These are phyloP conservation scores for Eira barbara DNA, from an alignment of 2,113 vertebrate species.

Conservation along the genomic window DNA sequence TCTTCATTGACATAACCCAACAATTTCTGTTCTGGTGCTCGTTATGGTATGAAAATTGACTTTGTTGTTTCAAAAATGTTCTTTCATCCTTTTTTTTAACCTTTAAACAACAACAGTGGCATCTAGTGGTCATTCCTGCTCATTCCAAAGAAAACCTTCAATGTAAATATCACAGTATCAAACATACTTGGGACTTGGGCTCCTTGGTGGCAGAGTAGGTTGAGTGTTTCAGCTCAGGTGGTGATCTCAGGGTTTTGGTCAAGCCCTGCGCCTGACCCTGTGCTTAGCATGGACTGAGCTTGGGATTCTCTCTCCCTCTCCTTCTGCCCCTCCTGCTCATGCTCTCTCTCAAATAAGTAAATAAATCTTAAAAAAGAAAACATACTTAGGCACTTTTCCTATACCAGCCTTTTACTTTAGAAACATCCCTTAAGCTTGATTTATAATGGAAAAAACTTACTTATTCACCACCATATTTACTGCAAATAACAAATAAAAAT, in stretches of 20 bases:
- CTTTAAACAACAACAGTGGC: conserved; percentile 68
- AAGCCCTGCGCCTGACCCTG: neutral
- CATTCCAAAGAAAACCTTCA: neutral
- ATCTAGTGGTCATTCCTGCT: conserved; percentile 74
- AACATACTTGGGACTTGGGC: neutral
- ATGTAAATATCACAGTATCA: neutral
- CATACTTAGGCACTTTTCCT: conserved; percentile 30
- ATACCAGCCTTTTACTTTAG: neutral
- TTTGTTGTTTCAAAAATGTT: neutral
- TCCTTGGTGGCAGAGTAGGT: neutral
- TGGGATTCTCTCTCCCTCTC: neutral
- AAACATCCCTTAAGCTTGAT: neutral
- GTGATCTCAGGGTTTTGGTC: neutral
- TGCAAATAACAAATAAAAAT: neutral
- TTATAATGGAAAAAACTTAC: neutral
- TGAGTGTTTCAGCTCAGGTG: neutral
- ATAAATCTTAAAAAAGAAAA: neutral
- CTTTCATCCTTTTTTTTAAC: neutral
- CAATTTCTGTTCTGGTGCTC: neutral
- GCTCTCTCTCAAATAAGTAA: neutral
- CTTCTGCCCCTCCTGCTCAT: neutral
- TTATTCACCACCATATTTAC: neutral
- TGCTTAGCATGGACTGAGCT: neutral
- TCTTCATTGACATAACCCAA: conserved; percentile 61
- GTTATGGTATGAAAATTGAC: neutral